Percentiles rank a stretch among this genome's conserved stretches.
Evolutionary conservation across 2,797 vertebrate genomes (phyloP).

Genomic region (Protonibea diacanthus): DNA sequence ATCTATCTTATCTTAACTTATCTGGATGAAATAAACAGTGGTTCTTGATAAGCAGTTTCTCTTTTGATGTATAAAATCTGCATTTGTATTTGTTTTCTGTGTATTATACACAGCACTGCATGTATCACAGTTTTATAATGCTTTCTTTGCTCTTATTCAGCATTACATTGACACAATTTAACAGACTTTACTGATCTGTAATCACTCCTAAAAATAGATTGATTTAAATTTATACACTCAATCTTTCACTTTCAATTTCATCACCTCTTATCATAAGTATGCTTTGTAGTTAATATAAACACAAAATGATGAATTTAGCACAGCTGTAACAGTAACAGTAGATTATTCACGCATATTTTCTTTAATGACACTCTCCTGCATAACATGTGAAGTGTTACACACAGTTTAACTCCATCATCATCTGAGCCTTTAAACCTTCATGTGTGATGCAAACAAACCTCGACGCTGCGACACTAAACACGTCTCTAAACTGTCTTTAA

Average conservation of each 20-base stretch:
- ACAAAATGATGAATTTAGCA: background rate
- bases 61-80: background rate
- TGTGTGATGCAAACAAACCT: constrained; percentile 9
- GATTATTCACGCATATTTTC: background rate
- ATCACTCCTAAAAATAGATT: no score
- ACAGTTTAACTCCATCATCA: background rate
- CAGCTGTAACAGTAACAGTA: no score
- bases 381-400: background rate
- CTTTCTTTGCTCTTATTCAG: no score
- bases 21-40: background rate
- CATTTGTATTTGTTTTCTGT: background rate
- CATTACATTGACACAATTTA: no score
- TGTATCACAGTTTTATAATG: no score
- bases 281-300: background rate
- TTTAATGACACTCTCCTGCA: background rate
- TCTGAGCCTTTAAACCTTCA: constrained; percentile 8
- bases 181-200: no score
- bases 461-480: background rate
- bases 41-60: background rate
- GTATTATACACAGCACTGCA: background rate
- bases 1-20: no score
- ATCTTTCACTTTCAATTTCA: background rate
- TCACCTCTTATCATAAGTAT: background rate
- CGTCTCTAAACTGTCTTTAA: no score
- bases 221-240: background rate